These are phyloP conservation scores for Ophraella communa DNA, from an alignment of 2,888 invertebrate genomes.

Conservation along the genomic window DNA sequence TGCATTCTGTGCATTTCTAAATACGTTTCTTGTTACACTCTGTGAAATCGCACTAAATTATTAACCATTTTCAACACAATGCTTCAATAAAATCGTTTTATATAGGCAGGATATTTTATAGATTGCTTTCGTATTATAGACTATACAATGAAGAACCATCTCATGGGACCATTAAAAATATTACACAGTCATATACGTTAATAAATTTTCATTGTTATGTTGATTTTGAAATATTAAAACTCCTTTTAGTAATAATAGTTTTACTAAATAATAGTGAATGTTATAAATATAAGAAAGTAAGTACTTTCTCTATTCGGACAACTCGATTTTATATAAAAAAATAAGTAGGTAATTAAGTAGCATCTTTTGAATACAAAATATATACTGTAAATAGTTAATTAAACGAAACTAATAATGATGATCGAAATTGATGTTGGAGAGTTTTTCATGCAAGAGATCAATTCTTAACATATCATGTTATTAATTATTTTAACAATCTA, in stretches of 20 bases:
- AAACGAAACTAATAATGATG: too few species aligned
- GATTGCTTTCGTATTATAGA: slow-evolving; percentile 1
- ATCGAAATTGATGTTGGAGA: too few species aligned
- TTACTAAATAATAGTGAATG: background rate
- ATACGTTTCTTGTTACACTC: slow-evolving; percentile 15
- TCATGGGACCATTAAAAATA: slow-evolving; percentile 4
- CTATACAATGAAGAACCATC: slow-evolving; percentile 3
- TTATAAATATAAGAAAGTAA: background rate
- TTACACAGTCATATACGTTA: background rate
- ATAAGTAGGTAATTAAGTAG: too few species aligned
- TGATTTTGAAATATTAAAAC: background rate
- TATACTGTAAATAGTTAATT: too few species aligned
- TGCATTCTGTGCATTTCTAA: slow-evolving; percentile 14
- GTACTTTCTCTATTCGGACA: background rate
- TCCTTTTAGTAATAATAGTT: background rate
- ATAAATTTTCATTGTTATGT: background rate
- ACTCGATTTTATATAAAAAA: background rate
- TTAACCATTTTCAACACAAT: slow-evolving; percentile 20
- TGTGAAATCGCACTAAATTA: slow-evolving; percentile 26
- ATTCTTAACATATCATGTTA: too few species aligned
- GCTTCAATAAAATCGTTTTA: slow-evolving; percentile 22
- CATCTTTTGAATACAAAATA: too few species aligned
- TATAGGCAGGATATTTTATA: slow-evolving; percentile 5
- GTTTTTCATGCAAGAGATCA: too few species aligned
- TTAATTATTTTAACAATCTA: too few species aligned